Percentiles rank a stretch among this genome's conserved stretches.
These are phyloP conservation scores for Drosophila chauvacae DNA, from an alignment of 1,140 invertebrate species.

Conservation along the genomic window DNA sequence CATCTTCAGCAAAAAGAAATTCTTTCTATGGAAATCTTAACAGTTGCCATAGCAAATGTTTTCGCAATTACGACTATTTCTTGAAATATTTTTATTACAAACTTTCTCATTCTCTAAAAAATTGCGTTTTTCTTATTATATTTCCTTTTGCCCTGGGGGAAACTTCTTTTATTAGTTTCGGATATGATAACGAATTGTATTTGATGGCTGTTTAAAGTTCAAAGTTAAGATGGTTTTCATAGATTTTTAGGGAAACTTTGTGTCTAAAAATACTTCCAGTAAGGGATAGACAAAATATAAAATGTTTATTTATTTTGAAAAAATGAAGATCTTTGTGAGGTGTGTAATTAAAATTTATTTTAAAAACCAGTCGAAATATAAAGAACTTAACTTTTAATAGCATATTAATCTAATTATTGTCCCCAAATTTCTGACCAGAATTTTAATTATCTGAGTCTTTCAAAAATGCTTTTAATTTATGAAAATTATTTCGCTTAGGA, in stretches of 20 bases:
- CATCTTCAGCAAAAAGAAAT: slow-evolving; percentile 20
- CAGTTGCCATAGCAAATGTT: slow-evolving; percentile 40
- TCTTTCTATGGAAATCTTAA: slow-evolving; percentile 28
- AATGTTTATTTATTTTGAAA: too few species aligned
- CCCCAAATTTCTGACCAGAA: neutral
- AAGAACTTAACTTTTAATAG: neutral
- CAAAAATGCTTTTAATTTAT: neutral
- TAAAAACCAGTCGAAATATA: neutral
- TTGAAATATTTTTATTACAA: slow-evolving; percentile 54
- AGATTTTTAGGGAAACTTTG: neutral
- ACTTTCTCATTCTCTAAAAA: slow-evolving; percentile 27
- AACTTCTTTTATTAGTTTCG: slow-evolving; percentile 27
- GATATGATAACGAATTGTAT: slow-evolving; percentile 29
- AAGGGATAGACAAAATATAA: neutral
- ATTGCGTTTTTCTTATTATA: slow-evolving; percentile 15
- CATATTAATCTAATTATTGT: neutral
- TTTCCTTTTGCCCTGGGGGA: neutral
- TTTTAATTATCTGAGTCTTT: neutral
- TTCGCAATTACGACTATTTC: slow-evolving; percentile 30
- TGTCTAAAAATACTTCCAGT: neutral
- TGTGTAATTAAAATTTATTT: neutral
- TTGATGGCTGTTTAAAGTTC: slow-evolving; percentile 21
- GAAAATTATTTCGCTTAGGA: too few species aligned
- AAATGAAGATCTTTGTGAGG: neutral
- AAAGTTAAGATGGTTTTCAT: neutral